phyloP scores from a whole-genome alignment of 2,113 vertebrate species.

The Oreocharis arfaki region DNA sequence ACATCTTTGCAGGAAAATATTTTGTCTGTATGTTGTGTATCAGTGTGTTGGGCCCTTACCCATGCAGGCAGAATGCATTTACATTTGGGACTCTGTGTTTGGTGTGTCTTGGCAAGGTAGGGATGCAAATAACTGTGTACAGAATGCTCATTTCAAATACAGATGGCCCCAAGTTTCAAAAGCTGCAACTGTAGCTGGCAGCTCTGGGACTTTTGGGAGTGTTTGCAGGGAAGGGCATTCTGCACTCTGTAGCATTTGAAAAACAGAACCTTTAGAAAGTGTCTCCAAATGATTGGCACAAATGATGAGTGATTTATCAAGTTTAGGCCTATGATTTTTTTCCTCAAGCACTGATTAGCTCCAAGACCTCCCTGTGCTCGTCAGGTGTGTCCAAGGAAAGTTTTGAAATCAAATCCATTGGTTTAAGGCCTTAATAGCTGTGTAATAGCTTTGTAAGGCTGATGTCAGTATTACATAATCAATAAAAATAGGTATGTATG shows the following conservation, averaged over 20 bases:
- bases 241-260: neutral
- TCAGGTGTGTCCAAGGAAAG: neutral
- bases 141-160: conserved; percentile 17
- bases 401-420: neutral
- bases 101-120: neutral
- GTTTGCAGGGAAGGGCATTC: neutral
- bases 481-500: neutral
- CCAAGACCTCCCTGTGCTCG: neutral
- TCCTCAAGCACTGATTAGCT: neutral
- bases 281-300: neutral
- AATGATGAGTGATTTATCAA: neutral
- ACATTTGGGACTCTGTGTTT: neutral
- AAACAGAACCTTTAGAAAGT: neutral
- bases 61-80: neutral
- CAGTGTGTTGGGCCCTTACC: neutral
- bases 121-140: neutral
- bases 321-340: neutral
- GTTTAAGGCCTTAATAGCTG: neutral
- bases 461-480: neutral
- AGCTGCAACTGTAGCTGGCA: neutral
- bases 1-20: neutral
- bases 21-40: neutral
- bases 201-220: neutral
- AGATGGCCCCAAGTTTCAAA: conserved; percentile 13
- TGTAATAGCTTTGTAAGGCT: neutral